Evolutionary conservation across 2,888 invertebrate species (phyloP), one percentile per base, ranked within the genome.

Genomic region (Tetropium fuscum): DNA sequence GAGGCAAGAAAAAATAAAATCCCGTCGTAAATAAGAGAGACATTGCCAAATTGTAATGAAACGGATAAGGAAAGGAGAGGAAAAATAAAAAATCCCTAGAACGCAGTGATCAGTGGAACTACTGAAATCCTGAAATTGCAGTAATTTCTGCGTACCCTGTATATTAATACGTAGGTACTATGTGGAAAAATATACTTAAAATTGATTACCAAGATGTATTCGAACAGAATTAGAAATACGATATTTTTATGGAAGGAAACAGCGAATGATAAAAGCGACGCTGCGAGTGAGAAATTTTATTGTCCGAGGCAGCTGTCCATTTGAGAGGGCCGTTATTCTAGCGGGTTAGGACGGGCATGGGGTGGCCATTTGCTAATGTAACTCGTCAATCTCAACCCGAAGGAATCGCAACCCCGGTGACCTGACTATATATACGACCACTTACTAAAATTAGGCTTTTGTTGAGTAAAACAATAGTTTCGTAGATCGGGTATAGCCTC

Each of bases 361-460:
- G 70, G 66, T 74, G 74, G 75, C 78, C 78, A 78, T 78, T 79
- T 78, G 76, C 79, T 80, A 80, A 79, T 79, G 79, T 77, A 79
- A 73, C 77, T 78, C 79, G 78, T 79, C 79, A 78, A 80, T 80
- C 77, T 79, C 76, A 70, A 70, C 65, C 67, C 63, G 58, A 66
- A 36, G 44, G 45, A 48, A 41, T 45, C 25, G 20, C 44, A 16
- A 34, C 25, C 20, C 43, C 25, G 32, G 47, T 22, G 20, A 20
- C 48, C 48, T 20, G 48, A 30, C 48, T 48, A 45, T n/a, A n/a
- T n/a, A n/a, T n/a, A 11, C 49, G 38, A 49, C 49, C 49, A 49
- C 49, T 49, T 49, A 49, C 38, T 19, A 34, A 49, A 49, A 49
- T 49, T 49, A 49, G 49, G 49, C 38, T 38, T 27, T 36, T 49